Conservation (phyloP, 2,888 invertebrate genomes). For the Limnephilus lunatus region DNA sequence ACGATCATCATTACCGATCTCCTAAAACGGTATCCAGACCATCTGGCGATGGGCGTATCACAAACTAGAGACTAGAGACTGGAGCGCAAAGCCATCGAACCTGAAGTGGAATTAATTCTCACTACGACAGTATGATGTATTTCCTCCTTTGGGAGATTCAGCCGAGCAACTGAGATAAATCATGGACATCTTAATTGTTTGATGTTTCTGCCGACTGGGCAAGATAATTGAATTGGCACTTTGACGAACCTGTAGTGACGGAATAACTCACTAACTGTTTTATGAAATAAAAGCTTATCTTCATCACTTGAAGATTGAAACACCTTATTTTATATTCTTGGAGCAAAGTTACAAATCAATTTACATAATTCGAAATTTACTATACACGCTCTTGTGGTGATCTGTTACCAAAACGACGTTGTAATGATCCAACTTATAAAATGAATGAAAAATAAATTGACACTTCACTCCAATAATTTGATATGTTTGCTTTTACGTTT, state of each 20-base stretch:
- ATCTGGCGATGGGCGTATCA: conserved; percentile 43
- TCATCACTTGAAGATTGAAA: neutral
- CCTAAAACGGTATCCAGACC: conserved; percentile 49
- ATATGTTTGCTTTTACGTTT: too few species aligned
- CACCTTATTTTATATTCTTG: neutral
- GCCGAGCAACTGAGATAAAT: conserved; percentile 15
- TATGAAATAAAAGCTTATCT: neutral
- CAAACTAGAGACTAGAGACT: neutral
- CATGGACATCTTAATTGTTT: conserved; percentile 15
- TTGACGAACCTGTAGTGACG: neutral
- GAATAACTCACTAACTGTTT: neutral
- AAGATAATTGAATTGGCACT: neutral
- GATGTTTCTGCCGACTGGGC: conserved; percentile 15
- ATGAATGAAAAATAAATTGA: neutral
- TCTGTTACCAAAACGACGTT: neutral
- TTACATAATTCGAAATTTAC: neutral
- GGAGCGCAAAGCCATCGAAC: conserved; percentile 9
- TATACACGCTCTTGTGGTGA: neutral
- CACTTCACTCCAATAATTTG: too few species aligned
- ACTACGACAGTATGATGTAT: conserved; percentile 20
- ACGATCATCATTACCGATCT: conserved; percentile 20
- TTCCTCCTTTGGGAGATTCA: conserved; percentile 8
- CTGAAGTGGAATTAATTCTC: conserved; percentile 35
- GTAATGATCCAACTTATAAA: neutral
- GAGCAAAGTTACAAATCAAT: neutral